Conservation (phyloP, 2,888 invertebrate genomes). For the Phymatocera aterrima region DNA sequence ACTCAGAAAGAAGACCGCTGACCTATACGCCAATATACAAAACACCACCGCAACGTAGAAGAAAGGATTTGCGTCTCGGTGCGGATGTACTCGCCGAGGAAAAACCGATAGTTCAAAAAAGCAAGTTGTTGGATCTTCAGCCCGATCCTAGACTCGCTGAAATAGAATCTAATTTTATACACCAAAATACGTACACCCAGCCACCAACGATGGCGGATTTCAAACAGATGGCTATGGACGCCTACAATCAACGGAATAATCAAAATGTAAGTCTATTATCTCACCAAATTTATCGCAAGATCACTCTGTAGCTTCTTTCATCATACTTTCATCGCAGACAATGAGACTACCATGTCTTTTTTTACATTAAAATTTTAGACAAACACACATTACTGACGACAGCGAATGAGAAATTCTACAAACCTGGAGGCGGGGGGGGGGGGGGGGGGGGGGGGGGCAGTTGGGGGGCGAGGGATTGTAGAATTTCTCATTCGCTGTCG, state of each 20-base stretch:
- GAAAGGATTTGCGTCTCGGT: constrained; percentile 63
- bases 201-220: constrained; percentile 70
- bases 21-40: constrained; percentile 70
- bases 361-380: too few species aligned
- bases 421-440: too few species aligned
- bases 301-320: too few species aligned
- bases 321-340: too few species aligned
- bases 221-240: constrained; percentile 71
- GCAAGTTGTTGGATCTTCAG: constrained; percentile 65
- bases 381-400: too few species aligned
- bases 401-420: too few species aligned
- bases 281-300: too few species aligned
- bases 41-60: constrained; percentile 69
- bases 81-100: constrained; percentile 65
- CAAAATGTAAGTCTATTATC: constrained; percentile 62
- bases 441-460: too few species aligned
- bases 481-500: too few species aligned
- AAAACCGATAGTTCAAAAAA: constrained; percentile 65
- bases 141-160: constrained; percentile 63
- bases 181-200: constrained; percentile 61
- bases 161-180: constrained; percentile 59
- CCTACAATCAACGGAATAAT: constrained; percentile 70
- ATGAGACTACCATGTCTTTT: too few species aligned
- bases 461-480: too few species aligned
- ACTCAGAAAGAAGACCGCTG: constrained; percentile 69